These are phyloP conservation scores for Piprites chloris DNA, from an alignment of 2,113 vertebrate genomes.

Conservation along the genomic window DNA sequence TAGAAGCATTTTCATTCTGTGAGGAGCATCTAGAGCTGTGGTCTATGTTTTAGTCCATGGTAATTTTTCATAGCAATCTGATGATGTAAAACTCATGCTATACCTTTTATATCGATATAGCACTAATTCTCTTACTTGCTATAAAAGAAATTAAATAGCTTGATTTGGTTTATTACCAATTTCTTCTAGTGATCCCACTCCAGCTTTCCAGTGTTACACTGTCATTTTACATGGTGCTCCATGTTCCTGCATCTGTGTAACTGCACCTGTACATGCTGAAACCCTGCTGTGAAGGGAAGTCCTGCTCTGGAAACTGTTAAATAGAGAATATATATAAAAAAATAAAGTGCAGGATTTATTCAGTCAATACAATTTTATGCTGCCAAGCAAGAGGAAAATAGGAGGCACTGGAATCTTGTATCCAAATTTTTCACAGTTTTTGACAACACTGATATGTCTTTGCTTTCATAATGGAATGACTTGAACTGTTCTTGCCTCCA, in stretches of 20 bases:
- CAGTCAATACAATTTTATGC: neutral
- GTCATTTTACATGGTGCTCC: neutral
- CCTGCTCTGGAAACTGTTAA: neutral
- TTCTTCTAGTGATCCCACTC: neutral
- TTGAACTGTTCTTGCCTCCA: neutral
- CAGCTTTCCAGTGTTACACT: neutral
- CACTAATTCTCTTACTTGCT: neutral
- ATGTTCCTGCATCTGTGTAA: neutral
- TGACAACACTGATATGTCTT: neutral
- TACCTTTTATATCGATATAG: neutral
- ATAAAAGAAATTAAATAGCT: neutral
- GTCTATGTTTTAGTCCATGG: neutral
- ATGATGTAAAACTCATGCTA: neutral
- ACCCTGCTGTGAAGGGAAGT: neutral
- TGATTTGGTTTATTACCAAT: neutral
- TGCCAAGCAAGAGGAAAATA: neutral
- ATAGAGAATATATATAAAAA: neutral
- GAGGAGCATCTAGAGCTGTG: neutral
- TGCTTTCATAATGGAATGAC: neutral
- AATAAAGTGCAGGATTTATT: neutral
- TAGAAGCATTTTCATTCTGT: neutral
- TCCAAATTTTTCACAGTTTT: neutral
- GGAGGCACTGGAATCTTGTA: neutral
- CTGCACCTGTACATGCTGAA: neutral
- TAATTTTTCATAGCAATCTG: neutral